phyloP scores from a whole-genome alignment of 2,113 vertebrate genomes.

The Hystrix brachyura region DNA sequence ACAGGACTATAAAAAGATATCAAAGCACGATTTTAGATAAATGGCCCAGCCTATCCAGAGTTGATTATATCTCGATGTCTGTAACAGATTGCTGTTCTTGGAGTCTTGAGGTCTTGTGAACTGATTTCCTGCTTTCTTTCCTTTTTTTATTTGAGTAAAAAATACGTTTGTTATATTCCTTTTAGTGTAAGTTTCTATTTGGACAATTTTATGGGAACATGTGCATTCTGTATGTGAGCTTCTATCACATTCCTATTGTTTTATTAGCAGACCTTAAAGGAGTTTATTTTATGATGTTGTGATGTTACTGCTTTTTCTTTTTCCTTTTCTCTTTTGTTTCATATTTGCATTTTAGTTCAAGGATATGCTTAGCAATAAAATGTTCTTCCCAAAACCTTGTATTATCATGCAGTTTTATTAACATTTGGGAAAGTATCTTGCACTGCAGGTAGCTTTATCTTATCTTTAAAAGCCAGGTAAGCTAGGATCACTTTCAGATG shows the following conservation, averaged over 20 bases:
- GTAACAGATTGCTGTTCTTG: slow-evolving; percentile 91
- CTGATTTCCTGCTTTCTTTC: slow-evolving; percentile 90
- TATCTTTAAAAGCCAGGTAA: neutral
- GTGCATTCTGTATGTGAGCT: slow-evolving; percentile 91
- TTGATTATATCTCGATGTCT: slow-evolving; percentile 91
- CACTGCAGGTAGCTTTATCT: neutral
- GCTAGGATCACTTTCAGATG: neutral
- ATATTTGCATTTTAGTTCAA: slow-evolving; percentile 94
- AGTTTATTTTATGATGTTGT: slow-evolving; percentile 92
- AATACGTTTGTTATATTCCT: slow-evolving; percentile 86
- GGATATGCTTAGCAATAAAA: slow-evolving; percentile 99
- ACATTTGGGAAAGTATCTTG: slow-evolving; percentile 40
- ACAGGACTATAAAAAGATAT: slow-evolving; percentile 91
- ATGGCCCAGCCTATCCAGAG: slow-evolving; percentile 89
- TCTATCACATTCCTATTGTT: slow-evolving; percentile 89
- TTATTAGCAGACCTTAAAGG: slow-evolving; percentile 89
- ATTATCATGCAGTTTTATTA: slow-evolving; percentile 86
- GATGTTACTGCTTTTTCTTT: slow-evolving; percentile 90
- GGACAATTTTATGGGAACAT: slow-evolving; percentile 90
- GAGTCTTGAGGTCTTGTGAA: slow-evolving; percentile 91
- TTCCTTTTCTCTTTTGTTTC: slow-evolving; percentile 87
- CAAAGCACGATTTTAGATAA: slow-evolving; percentile 92
- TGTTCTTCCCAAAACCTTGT: slow-evolving; percentile 95
- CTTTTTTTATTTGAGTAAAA: slow-evolving; percentile 84
- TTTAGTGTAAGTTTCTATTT: slow-evolving; percentile 90